Evolutionary conservation across 2,113 vertebrate species (phyloP), one percentile per base, ranked within the genome.

Genomic region (Apodemus sylvaticus): DNA sequence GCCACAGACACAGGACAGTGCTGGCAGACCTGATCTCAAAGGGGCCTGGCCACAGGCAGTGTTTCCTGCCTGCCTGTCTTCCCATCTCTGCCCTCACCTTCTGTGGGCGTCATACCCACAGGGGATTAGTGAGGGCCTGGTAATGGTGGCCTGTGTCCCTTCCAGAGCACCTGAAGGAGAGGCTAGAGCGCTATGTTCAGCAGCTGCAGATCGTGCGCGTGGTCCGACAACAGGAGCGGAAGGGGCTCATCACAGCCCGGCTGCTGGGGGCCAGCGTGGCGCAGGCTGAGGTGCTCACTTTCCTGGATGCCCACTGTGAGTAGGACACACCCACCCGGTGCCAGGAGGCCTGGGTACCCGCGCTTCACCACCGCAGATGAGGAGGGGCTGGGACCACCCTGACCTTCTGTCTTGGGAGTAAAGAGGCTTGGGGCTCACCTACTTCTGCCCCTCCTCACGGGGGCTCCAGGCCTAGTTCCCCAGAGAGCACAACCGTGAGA

Each of bases 171-270:
- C 97, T 99, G 85, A 99, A 99, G 98, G 97, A 97, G 1, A 97
- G 97, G 12, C 98, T 99, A 98, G 99, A 99, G 3, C 98, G 94
- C 73, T 99, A 98, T 2, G 98, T 99, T 95, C 97, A 97, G 93
- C 97, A 98, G 93, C 98, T 99, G 96, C 99, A 99, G 98, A 98
- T 99, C 1, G 99, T 99, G 78, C 98, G 95, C 0, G 99, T 99
- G 0, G 97, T 99, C 95, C 98, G 99, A 95, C 99, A 99, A 98
- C 31, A 0, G 53, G 98, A 99, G 96, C 98, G 99, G 94, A 99
- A 99, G 48, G 99, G 99, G n/a, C 98, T 99, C 94, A 99, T 99
- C 98, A 99, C 99, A 0, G 99, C 99, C 0, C 98, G 99, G 87
- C 98, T 99, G 92, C 98, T 99, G 94, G 99, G 99, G 9, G 99